Base-by-base conservation (phyloP, 2,113 vertebrate species). In the Phalacrocorax carbo region DNA sequence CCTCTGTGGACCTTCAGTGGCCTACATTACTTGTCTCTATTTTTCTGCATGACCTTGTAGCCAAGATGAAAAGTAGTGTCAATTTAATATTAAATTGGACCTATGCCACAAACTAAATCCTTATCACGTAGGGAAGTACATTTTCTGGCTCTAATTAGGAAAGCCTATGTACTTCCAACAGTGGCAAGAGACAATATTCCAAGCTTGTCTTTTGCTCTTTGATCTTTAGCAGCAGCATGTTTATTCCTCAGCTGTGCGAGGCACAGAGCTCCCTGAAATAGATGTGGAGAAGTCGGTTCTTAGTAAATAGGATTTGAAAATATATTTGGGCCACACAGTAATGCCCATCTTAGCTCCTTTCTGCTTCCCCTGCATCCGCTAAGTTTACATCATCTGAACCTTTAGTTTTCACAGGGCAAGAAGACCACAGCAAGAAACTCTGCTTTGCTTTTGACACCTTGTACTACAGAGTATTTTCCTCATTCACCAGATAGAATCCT, bases 251-350 rank as follows among this genome's bases (percentile, higher is more conserved):
- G 40, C 66, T 54, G 7, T 85, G 40, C 46, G 66, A 93, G 62
- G 44, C 81, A 61, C 75, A 87, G 44, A 87, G 62, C 70, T 79
- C 40, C 61, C 58, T 87, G 66, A 91, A 96, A 96, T 91, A 95
- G 80, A 71, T 75, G 8, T 62, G 55, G 44, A 82, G 55, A 93
- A n/a, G 34, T 75, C 70, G 82, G 49, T 79, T 36, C 36, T 90
- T 65, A 91, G 78, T 82, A 95, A 96, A 96, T 73, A 93, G 78
- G 78, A 94, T 93, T 96, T 90, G 84, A 66, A 91, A 88, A 93
- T 82, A 61, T 85, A 94, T 95, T 93, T 94, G 78, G 84, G 30
- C 27, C 90, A 86, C 46, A 49, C 34, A 42, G 68, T 90, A 91
- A 91, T 76, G 57, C 65, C 34, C 30, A 10, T 91, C 77, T 91